A percentile compares a stretch with the other conserved stretches of the same genome.
phyloP scores from a whole-genome alignment of 2,113 vertebrate species.

The Syngnathus typhle region DNA sequence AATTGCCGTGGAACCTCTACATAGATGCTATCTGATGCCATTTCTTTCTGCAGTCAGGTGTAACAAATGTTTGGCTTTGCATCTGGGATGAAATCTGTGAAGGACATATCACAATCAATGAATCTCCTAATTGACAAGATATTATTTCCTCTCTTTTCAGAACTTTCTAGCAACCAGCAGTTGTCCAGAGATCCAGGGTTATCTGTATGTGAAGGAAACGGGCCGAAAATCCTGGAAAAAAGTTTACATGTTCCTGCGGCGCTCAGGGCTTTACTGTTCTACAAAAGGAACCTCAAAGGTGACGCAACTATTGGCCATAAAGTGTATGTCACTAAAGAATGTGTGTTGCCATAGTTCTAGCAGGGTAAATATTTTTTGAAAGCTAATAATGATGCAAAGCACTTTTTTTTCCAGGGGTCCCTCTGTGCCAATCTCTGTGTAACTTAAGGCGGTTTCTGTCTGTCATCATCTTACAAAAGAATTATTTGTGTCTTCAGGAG shows the following conservation, averaged over 20 bases:
- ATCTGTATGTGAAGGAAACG: conserved; percentile 89
- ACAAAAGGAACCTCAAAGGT: conserved; percentile 97
- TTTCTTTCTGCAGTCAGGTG: conserved; percentile 11
- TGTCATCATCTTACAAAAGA: conserved; percentile 36
- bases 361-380: conserved; percentile 7
- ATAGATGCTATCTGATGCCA: background rate
- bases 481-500: conserved; percentile 74
- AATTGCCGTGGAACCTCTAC: background rate
- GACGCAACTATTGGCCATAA: conserved; percentile 12
- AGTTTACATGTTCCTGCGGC: conserved; percentile 85
- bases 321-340: background rate
- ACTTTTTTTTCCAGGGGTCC: conserved; percentile 10
- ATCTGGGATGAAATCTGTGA: background rate
- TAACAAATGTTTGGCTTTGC: conserved; percentile 7
- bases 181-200: conserved; percentile 96
- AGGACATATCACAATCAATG: conserved; percentile 3
- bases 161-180: conserved; percentile 89
- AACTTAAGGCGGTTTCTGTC: conserved; percentile 26
- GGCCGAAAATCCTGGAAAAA: conserved; percentile 97
- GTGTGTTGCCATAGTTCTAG: background rate
- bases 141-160: conserved; percentile 58
- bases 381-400: background rate
- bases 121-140: background rate
- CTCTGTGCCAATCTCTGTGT: conserved; percentile 8
- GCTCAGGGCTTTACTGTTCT: conserved; percentile 94